phyloP scores from a whole-genome alignment of 2,797 vertebrate species.

The Kryptopterus vitreolus region DNA sequence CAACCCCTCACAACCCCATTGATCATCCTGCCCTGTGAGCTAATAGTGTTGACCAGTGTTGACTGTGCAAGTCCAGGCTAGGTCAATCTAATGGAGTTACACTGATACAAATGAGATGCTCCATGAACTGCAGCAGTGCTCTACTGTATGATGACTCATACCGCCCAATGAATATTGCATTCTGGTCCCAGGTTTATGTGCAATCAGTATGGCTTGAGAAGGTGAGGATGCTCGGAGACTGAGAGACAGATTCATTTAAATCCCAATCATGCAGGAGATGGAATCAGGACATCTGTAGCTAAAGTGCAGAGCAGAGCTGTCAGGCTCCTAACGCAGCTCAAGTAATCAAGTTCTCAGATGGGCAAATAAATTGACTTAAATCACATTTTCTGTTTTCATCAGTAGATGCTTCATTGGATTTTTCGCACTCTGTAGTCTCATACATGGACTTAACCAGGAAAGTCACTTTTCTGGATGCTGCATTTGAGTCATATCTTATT shows the following conservation, averaged over 20 bases:
- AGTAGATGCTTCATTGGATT: conserved; percentile 27
- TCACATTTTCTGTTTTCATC: conserved; percentile 35
- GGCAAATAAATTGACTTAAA: conserved; percentile 30
- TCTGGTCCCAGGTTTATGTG: conserved; percentile 28
- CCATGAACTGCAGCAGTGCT: conserved; percentile 26
- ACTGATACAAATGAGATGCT: conserved; percentile 26
- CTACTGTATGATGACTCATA: conserved; percentile 35
- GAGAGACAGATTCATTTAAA: conserved; percentile 27
- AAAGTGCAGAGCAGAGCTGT: not conserved
- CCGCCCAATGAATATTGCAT: conserved; percentile 31
- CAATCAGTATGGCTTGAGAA: conserved; percentile 17
- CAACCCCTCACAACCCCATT: conserved; percentile 7
- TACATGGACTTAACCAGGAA: conserved; percentile 3
- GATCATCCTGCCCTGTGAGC: not conserved
- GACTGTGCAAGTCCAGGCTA: conserved; percentile 21
- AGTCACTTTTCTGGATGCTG: not conserved
- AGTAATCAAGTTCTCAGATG: conserved; percentile 24
- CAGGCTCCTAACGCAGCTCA: not conserved
- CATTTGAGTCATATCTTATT: conserved; percentile 1
- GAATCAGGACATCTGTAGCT: conserved; percentile 4
- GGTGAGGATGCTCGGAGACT: conserved; percentile 19
- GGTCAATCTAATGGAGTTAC: conserved; percentile 40
- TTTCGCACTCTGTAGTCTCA: conserved; percentile 1
- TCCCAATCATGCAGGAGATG: conserved; percentile 12
- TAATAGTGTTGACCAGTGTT: conserved; percentile 17